These are phyloP conservation scores for Blastobasis lacticolella DNA, from an alignment of 2,888 invertebrate species.

Conservation along the genomic window DNA sequence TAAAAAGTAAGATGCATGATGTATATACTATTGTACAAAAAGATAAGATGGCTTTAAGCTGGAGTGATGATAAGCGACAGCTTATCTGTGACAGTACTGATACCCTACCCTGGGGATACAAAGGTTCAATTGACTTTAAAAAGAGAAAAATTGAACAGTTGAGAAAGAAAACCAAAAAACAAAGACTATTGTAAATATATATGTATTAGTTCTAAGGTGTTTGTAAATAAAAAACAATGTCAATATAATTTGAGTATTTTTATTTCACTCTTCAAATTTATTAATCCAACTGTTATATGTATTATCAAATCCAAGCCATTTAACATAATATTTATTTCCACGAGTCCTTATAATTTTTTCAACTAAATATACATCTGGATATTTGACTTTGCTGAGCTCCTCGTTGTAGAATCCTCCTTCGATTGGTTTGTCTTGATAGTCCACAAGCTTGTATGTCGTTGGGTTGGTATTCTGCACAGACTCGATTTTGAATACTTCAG, in stretches of 20 bases:
- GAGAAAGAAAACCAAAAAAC: no score
- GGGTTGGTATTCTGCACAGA: not conserved
- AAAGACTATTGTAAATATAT: not conserved
- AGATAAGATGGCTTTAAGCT: no score
- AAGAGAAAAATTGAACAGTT: no score
- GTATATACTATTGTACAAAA: no score
- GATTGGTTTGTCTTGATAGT: not conserved
- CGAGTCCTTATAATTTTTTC: slow-evolving; percentile 24
- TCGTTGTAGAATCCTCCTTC: slow-evolving; percentile 16
- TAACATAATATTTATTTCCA: slow-evolving; percentile 20
- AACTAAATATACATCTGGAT: not conserved
- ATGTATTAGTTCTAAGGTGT: not conserved
- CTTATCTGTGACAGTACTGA: no score
- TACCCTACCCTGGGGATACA: no score
- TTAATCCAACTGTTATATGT: slow-evolving; percentile 29
- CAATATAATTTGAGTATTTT: not conserved
- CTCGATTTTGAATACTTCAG: slow-evolving; percentile 24
- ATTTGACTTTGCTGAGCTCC: slow-evolving; percentile 17
- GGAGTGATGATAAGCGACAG: no score
- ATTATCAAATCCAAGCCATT: slow-evolving; percentile 25
- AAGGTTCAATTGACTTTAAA: no score
- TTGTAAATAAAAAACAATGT: not conserved
- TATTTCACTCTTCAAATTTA: not conserved
- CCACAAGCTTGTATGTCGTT: not conserved
- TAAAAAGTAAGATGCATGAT: no score